phyloP scores from a whole-genome alignment of 2,888 invertebrate genomes.

The Megastigmus dorsalis region DNA sequence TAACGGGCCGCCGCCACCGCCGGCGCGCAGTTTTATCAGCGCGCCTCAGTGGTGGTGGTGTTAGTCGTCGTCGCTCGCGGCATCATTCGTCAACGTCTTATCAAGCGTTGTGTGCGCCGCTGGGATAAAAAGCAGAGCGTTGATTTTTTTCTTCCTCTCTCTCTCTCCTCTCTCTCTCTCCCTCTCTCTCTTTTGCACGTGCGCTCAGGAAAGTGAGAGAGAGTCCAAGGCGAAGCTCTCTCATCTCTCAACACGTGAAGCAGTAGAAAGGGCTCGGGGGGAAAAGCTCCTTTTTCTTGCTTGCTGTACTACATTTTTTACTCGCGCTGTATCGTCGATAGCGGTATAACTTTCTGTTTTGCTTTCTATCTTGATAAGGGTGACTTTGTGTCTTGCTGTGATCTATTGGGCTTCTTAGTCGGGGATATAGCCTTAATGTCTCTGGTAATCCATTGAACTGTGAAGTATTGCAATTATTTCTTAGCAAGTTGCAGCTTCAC shows the following conservation, averaged over 20 bases:
- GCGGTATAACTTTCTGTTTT: no score
- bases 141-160: slow-evolving; percentile 35
- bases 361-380: no score
- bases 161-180: neutral
- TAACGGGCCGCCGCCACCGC: slow-evolving; percentile 38
- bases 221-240: slow-evolving; percentile 8
- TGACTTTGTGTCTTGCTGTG: no score
- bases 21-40: slow-evolving; percentile 68
- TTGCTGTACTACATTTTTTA: no score
- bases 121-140: slow-evolving; percentile 39
- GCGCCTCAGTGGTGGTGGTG: slow-evolving; percentile 27
- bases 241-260: neutral
- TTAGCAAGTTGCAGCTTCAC: no score
- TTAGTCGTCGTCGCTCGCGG: slow-evolving; percentile 55
- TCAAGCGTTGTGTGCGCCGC: slow-evolving; percentile 57
- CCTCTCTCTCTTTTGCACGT: neutral
- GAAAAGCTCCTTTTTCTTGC: neutral
- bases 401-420: no score
- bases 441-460: no score
- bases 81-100: slow-evolving; percentile 71
- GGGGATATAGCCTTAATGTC: no score
- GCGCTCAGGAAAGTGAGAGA: neutral
- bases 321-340: no score
- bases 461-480: no score
- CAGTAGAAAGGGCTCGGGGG: neutral